A percentile compares a stretch with the other conserved stretches of the same genome.
These are phyloP conservation scores for Ferrisia virgata DNA, from an alignment of 2,888 invertebrate species.

Conservation along the genomic window DNA sequence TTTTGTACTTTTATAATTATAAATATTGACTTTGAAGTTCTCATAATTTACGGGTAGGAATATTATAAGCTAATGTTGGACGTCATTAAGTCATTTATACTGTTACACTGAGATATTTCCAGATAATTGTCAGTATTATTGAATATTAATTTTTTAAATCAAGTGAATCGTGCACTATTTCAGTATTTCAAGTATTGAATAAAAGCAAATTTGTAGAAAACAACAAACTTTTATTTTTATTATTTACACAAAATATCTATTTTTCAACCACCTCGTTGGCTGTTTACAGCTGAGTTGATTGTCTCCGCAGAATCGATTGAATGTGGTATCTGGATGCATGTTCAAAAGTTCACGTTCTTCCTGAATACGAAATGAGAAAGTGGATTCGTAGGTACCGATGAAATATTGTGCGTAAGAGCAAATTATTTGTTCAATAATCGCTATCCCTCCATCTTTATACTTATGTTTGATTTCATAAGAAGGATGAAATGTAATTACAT, in stretches of 20 bases:
- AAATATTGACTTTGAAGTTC: neutral
- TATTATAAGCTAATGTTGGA: too few relatives aligned
- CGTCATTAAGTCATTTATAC: constrained; percentile 73
- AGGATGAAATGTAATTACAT: constrained; percentile 51
- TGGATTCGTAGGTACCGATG: constrained; percentile 90
- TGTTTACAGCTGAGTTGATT: constrained; percentile 64
- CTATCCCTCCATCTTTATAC: constrained; percentile 78
- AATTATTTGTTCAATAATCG: constrained; percentile 93
- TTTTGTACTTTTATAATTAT: neutral
- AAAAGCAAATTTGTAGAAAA: neutral
- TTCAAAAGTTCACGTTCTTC: constrained; percentile 95
- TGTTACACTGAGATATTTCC: constrained; percentile 62
- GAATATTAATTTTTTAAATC: neutral
- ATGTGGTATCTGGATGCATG: constrained; percentile 75
- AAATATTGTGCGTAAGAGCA: constrained; percentile 85
- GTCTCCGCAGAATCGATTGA: constrained; percentile 77
- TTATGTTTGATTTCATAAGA: constrained; percentile 51
- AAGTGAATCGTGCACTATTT: neutral
- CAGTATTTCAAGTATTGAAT: neutral
- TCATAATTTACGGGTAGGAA: neutral
- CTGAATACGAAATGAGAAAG: constrained; percentile 93
- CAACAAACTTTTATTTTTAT: neutral
- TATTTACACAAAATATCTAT: neutral
- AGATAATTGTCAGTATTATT: too few relatives aligned
- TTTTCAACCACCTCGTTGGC: constrained; percentile 71